These are phyloP conservation scores for Lepidothrix coronata DNA, from an alignment of 2,113 vertebrate species.

Conservation along the genomic window DNA sequence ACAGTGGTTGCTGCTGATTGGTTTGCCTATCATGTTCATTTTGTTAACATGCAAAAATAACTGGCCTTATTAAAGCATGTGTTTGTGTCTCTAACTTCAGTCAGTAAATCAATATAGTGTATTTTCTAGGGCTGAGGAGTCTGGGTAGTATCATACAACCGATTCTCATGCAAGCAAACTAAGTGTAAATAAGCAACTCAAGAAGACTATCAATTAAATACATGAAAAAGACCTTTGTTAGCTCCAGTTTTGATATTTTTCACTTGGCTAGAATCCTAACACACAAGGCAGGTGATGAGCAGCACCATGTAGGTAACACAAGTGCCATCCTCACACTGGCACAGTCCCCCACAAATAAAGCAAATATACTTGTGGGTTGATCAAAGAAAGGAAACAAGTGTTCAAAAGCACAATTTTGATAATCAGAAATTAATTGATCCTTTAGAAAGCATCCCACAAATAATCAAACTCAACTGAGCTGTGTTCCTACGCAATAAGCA, in stretches of 20 bases:
- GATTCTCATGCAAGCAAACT: neutral
- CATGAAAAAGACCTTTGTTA: neutral
- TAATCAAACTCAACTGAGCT: neutral
- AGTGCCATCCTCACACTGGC: neutral
- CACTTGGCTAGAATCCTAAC: neutral
- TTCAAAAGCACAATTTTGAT: neutral
- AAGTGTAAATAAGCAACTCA: slow-evolving; percentile 35
- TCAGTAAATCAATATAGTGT: slow-evolving; percentile 58
- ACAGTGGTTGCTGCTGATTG: slow-evolving; percentile 63
- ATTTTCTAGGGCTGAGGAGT: slow-evolving; percentile 40
- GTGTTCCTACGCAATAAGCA: neutral
- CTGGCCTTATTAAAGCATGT: slow-evolving; percentile 50
- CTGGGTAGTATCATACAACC: neutral
- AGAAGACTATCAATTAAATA: neutral
- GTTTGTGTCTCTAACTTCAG: slow-evolving; percentile 48
- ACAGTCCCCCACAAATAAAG: neutral
- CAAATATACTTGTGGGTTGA: neutral
- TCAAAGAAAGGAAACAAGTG: neutral
- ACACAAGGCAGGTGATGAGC: neutral
- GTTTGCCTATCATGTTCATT: slow-evolving; percentile 57
- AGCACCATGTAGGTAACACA: neutral
- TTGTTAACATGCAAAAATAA: slow-evolving; percentile 64
- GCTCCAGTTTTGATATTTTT: neutral
- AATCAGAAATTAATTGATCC: neutral
- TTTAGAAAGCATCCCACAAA: neutral